Conservation (phyloP, 2,888 invertebrate species). For the Ennomos erosarius region DNA sequence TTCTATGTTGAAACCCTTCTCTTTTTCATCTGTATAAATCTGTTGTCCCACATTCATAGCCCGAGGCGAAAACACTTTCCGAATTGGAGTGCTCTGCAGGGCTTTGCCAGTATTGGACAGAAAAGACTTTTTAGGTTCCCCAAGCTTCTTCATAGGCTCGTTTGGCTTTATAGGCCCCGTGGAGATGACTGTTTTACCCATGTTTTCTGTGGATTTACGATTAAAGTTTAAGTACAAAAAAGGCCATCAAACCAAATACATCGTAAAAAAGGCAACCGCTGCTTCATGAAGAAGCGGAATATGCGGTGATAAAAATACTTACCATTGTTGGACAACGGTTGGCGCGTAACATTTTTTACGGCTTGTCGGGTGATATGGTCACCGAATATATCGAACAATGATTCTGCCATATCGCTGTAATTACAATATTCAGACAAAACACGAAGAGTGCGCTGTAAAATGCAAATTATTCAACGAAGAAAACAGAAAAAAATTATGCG, state of each 20-base stretch:
- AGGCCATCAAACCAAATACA: too few relatives aligned
- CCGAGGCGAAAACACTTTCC: slow-evolving; percentile 67
- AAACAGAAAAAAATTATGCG: too few relatives aligned
- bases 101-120: slow-evolving; percentile 71
- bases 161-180: slow-evolving; percentile 69
- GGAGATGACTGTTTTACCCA: slow-evolving; percentile 64
- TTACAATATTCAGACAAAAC: too few relatives aligned
- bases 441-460: too few relatives aligned
- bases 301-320: slow-evolving; percentile 7
- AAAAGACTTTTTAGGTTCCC: slow-evolving; percentile 70
- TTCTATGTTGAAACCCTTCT: slow-evolving; percentile 52
- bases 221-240: too few relatives aligned
- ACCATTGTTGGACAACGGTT: slow-evolving; percentile 66
- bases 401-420: slow-evolving; percentile 60
- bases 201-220: slow-evolving; percentile 59
- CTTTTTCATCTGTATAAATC: slow-evolving; percentile 67
- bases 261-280: too few relatives aligned
- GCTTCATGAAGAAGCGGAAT: background rate
- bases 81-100: slow-evolving; percentile 65
- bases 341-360: slow-evolving; percentile 68
- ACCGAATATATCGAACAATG: slow-evolving; percentile 73
- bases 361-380: slow-evolving; percentile 64
- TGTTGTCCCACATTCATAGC: slow-evolving; percentile 65
- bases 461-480: too few relatives aligned
- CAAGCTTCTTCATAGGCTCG: slow-evolving; percentile 67